Conservation (phyloP, 2,797 vertebrate species). For the Morelia viridis region DNA sequence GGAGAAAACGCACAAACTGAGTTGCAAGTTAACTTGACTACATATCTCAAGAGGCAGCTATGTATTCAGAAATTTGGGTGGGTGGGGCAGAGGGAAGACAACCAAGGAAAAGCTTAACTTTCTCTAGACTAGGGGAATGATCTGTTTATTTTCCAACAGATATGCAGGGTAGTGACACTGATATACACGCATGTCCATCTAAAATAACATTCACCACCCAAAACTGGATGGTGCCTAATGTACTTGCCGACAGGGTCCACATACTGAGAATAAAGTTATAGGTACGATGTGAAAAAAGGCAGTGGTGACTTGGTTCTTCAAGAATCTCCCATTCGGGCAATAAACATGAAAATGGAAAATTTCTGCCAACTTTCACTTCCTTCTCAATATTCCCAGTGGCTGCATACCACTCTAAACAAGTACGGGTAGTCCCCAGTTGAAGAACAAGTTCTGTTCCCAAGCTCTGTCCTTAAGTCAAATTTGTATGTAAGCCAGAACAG, state of each 20-base stretch:
- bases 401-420: neutral
- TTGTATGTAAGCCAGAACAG: too few relatives aligned
- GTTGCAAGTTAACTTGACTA: neutral
- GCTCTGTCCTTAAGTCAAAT: too few relatives aligned
- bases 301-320: neutral
- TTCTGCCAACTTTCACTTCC: neutral
- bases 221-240: neutral
- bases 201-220: neutral
- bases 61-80: neutral
- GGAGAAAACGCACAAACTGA: neutral
- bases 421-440: too few relatives aligned
- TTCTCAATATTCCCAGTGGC: neutral
- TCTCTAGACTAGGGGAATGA: neutral
- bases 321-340: neutral
- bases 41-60: too few relatives aligned
- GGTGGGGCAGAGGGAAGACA: neutral
- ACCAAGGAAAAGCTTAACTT: neutral
- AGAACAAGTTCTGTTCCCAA: too few relatives aligned
- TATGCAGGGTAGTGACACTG: neutral
- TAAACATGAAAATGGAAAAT: neutral
- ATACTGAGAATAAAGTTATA: neutral
- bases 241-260: neutral
- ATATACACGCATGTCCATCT: neutral
- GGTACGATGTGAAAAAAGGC: neutral
- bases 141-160: neutral